Evolutionary conservation across 2,113 vertebrate species (phyloP).

Genomic region (Xenus cinereus): DNA sequence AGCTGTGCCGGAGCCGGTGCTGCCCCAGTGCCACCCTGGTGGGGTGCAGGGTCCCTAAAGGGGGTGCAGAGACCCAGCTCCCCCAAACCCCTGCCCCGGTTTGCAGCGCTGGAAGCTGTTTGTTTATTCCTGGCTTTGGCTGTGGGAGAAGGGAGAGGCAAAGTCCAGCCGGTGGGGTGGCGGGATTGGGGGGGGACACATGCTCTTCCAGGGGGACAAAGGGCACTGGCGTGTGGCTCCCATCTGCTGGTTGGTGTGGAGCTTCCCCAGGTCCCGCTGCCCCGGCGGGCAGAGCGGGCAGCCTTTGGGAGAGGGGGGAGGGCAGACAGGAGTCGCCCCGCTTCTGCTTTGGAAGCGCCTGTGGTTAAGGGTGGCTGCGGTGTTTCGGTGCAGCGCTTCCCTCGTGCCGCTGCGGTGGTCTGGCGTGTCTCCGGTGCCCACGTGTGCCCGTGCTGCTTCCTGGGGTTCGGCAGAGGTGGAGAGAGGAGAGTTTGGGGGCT

Average conservation of each 20-base stretch:
- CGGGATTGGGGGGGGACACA: not conserved
- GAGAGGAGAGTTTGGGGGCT: not conserved
- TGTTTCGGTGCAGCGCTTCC: not conserved
- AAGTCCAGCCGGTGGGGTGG: not conserved
- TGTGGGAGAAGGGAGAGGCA: not conserved
- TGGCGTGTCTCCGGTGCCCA: not conserved
- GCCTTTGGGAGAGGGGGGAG: not conserved
- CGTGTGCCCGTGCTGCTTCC: rapidly evolving
- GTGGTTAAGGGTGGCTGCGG: not conserved
- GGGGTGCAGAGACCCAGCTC: rapidly evolving
- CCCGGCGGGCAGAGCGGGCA: not conserved
- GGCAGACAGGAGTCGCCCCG: not conserved
- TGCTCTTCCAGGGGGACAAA: not conserved
- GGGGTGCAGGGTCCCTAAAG: not conserved
- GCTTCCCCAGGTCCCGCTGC: not conserved
- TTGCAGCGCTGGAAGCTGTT: not conserved
- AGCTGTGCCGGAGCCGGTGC: rapidly evolving
- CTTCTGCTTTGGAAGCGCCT: not conserved
- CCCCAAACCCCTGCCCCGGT: not conserved
- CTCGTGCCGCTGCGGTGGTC: not conserved
- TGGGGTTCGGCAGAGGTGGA: not conserved
- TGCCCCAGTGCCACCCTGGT: rapidly evolving
- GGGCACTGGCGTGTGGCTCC: rapidly evolving
- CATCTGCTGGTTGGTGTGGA: rapidly evolving
- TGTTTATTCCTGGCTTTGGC: not conserved